Conservation (phyloP, 2,113 vertebrate species). For the Eidolon helvum region DNA sequence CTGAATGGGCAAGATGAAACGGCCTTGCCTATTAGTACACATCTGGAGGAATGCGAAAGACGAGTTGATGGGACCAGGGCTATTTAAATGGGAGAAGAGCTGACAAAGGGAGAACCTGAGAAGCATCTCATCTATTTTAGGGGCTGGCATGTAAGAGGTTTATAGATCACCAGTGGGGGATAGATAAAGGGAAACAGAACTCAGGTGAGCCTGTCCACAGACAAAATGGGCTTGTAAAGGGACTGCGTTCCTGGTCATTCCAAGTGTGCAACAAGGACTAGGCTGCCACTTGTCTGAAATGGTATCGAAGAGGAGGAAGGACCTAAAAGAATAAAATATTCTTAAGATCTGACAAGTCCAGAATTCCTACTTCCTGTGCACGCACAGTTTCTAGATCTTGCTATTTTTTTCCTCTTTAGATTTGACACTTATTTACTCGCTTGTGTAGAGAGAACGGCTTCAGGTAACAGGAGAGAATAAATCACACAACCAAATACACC, state of each 20-base stretch:
- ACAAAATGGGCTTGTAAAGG: background rate
- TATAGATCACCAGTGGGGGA: background rate
- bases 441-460: constrained; percentile 5
- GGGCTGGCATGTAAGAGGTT: background rate
- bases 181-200: background rate
- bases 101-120: background rate
- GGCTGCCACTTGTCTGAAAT: background rate
- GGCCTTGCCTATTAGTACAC: background rate
- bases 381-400: background rate
- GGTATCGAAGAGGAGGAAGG: background rate
- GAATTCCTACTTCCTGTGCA: background rate
- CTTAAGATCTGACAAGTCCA: background rate
- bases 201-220: background rate
- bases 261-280: background rate
- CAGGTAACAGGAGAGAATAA: constrained; percentile 6
- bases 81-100: background rate
- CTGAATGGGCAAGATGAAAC: background rate
- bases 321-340: background rate
- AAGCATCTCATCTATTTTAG: background rate
- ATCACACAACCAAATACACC: background rate
- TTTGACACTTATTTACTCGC: background rate
- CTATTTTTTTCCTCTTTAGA: background rate
- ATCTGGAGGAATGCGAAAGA: background rate
- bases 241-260: background rate
- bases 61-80: background rate